phyloP scores from a whole-genome alignment of 2,888 invertebrate genomes.

The Ecdyonurus torrentis region DNA sequence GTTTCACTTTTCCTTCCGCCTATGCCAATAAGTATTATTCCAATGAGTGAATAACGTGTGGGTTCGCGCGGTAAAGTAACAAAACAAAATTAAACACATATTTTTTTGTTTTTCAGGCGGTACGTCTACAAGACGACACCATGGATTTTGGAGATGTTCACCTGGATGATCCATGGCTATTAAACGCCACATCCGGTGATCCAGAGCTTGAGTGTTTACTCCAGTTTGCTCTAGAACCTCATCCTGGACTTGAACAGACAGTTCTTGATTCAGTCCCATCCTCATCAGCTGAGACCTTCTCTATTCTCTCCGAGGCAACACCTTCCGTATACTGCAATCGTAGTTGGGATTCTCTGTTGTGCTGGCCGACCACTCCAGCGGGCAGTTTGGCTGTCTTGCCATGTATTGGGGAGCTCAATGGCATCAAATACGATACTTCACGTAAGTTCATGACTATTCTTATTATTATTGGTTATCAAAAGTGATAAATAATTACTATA shows the following conservation, averaged over 20 bases:
- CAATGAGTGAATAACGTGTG: too few relatives aligned
- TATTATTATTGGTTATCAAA: too few relatives aligned
- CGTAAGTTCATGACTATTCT: conserved; percentile 44
- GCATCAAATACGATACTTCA: conserved; percentile 61
- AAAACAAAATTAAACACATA: too few relatives aligned
- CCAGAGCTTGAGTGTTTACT: conserved; percentile 11
- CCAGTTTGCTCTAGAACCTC: conserved; percentile 5
- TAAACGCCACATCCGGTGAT: background rate
- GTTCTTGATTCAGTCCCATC: background rate
- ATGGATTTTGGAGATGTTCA: background rate
- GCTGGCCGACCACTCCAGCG: conserved; percentile 66
- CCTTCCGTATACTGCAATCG: conserved; percentile 36
- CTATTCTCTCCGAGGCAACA: too few relatives aligned
- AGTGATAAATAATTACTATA: too few relatives aligned
- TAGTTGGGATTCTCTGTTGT: conserved; percentile 57
- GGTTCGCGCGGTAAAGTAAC: too few relatives aligned
- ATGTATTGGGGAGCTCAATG: conserved; percentile 63
- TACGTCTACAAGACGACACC: too few relatives aligned
- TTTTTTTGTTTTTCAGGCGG: too few relatives aligned
- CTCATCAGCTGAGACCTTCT: background rate
- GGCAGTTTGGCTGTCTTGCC: conserved; percentile 50
- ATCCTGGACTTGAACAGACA: background rate
- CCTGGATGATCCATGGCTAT: background rate
- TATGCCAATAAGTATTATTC: too few relatives aligned
- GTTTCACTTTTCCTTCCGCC: too few relatives aligned